Percentiles rank a stretch among this genome's conserved stretches.
Evolutionary conservation across 2,888 invertebrate genomes (phyloP).

Genomic region (Hirudinaria manillensis): DNA sequence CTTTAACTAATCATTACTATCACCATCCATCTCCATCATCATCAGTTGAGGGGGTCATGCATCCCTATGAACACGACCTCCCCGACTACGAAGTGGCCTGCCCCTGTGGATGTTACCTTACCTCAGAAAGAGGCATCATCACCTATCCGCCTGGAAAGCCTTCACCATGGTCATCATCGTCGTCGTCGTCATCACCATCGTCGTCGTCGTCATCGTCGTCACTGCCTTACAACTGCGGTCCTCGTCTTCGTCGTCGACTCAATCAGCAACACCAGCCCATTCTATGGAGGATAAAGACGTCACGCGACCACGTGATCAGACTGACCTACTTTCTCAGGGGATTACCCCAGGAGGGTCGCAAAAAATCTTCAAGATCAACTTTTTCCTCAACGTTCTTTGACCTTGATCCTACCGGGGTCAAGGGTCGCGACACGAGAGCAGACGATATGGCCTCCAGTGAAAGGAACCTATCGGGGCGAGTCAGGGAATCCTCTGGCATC

Average conservation of each 20-base stretch:
- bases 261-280: slow-evolving; percentile 7
- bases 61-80: neutral
- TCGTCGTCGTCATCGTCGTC: slow-evolving; percentile 3
- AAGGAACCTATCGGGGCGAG: no score
- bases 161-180: slow-evolving; percentile 18
- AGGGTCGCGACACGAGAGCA: no score
- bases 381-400: neutral
- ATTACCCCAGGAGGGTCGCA: slow-evolving; percentile 1
- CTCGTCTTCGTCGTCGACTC: neutral
- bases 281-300: slow-evolving; percentile 13
- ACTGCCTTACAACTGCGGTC: neutral
- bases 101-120: slow-evolving; percentile 20
- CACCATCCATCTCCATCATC: neutral
- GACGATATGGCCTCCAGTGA: no score
- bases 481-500: neutral
- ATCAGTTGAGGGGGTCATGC: neutral
- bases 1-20: neutral
- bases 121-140: neutral
- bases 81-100: neutral
- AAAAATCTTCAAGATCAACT: neutral
- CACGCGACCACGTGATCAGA: neutral
- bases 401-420: no score
- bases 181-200: neutral
- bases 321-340: slow-evolving; percentile 22
- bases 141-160: neutral